phyloP scores from a whole-genome alignment of 2,113 vertebrate species.

The Dipodomys spectabilis region DNA sequence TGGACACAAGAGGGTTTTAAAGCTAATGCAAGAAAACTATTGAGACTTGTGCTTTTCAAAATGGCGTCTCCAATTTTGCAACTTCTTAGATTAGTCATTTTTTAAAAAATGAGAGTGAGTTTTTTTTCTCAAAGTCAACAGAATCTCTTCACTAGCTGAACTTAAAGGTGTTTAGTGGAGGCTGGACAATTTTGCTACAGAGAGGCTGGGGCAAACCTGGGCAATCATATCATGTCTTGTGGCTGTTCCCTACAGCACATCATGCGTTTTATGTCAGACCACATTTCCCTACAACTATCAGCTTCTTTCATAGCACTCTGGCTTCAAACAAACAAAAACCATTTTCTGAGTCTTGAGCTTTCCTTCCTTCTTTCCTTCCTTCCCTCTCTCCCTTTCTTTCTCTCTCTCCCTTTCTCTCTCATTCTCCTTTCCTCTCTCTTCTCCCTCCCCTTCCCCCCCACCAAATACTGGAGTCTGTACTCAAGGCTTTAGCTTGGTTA shows the following conservation, averaged over 20 bases:
- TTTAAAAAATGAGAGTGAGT: neutral
- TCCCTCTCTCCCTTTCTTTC: too few species aligned
- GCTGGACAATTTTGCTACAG: accelerated
- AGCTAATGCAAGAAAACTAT: neutral
- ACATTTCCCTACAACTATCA: neutral
- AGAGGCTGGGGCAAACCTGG: neutral
- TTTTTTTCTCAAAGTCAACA: neutral
- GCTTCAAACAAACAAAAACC: neutral
- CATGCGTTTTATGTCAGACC: neutral
- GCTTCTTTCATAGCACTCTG: neutral
- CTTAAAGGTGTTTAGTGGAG: too few species aligned
- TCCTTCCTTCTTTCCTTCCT: too few species aligned
- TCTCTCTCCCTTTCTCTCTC: too few species aligned
- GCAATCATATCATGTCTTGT: too few species aligned
- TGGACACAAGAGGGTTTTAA: too few species aligned
- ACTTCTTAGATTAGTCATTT: neutral
- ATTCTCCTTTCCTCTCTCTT: too few species aligned
- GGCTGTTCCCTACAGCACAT: neutral
- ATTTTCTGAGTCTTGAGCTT: neutral
- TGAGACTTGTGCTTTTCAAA: neutral
- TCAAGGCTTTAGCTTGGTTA: too few species aligned
- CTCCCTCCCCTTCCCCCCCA: too few species aligned
- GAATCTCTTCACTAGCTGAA: neutral
- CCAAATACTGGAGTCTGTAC: too few species aligned
- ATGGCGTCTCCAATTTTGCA: neutral